Evolutionary conservation across 1,140 invertebrate genomes (phyloP), one percentile per base, ranked within the genome.

Genomic region (Penaeus vannamei): DNA sequence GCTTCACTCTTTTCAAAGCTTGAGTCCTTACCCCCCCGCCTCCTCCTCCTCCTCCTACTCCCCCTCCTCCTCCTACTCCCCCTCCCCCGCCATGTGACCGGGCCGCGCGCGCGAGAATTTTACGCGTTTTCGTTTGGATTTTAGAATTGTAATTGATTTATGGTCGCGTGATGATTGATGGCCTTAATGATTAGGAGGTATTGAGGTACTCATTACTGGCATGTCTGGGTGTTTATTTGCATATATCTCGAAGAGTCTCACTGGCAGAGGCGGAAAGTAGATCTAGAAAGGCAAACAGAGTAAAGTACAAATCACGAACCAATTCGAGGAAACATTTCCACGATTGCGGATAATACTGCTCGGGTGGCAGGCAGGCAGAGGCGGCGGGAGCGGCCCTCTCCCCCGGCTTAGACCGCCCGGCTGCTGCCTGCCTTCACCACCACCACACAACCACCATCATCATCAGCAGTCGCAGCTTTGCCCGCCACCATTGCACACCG

Each of bases 61-160:
- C 64, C 66, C 46, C 46, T 62, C 81, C 69, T 53, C 83, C 46
- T 32, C 76, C 85, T 79, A 32, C 66, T 66, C 60, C 64, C 79
- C 36, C 64, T 81, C 81, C 85, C 80, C 53, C 80, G 85, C 85
- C 85, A 86, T 90, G 89, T 90, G 85, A 84, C 85, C 62, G 85
- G 89, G 89, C 81, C 89, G 89, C 89, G 89, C 89, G 85, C 85
- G 89, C 80, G 85, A 86, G 85, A 90, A 86, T 87, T 90, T 90
- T 86, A 81, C 84, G 84, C 84, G 89, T 86, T 87, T 90, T 90
- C 89, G 89, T 90, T 84, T 86, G 89, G 89, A 90, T 85, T 90
- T 90, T 87, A 90, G 85, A 90, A 90, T 83, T 90, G 85, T 90
- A 90, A 90, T 90, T 90, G 89, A 90, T 90, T 90, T 90, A 90